phyloP scores from a whole-genome alignment of 2,888 invertebrate species.

The Leptinotarsa juncta region DNA sequence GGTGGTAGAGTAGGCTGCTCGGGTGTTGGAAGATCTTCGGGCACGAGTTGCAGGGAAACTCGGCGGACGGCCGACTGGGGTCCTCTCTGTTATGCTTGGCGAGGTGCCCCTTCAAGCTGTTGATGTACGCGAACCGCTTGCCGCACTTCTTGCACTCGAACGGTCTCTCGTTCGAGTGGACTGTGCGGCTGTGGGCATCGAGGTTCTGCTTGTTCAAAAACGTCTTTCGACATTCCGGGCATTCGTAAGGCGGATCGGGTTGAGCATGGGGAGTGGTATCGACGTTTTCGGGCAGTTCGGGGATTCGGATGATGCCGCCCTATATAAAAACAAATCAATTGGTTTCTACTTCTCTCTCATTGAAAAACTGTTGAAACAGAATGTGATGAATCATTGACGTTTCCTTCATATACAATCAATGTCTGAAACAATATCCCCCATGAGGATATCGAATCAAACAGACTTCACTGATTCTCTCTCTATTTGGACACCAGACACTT shows the following conservation, averaged over 20 bases:
- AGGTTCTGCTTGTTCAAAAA: slow-evolving; percentile 73
- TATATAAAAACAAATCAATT: background rate
- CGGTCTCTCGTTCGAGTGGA: slow-evolving; percentile 55
- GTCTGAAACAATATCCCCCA: too few relatives aligned
- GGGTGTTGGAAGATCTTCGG: slow-evolving; percentile 73
- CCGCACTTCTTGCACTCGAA: slow-evolving; percentile 71
- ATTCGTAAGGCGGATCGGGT: slow-evolving; percentile 57
- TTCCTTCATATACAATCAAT: too few relatives aligned
- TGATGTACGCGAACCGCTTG: slow-evolving; percentile 72
- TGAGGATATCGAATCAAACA: too few relatives aligned
- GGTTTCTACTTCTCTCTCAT: too few relatives aligned
- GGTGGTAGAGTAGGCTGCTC: slow-evolving; percentile 81
- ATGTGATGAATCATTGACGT: too few relatives aligned
- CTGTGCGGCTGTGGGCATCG: slow-evolving; percentile 71
- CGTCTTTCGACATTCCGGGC: slow-evolving; percentile 71
- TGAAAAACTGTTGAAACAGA: too few relatives aligned
- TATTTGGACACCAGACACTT: too few relatives aligned
- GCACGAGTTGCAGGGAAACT: slow-evolving; percentile 71
- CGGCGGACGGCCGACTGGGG: slow-evolving; percentile 39
- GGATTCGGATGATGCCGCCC: background rate
- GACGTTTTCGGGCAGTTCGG: too few relatives aligned
- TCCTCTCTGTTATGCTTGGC: slow-evolving; percentile 62
- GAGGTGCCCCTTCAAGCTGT: slow-evolving; percentile 71
- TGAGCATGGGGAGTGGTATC: too few relatives aligned
- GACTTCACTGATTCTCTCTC: too few relatives aligned